A percentile compares a stretch with the other conserved stretches of the same genome.
phyloP scores from a whole-genome alignment of 2,797 vertebrate genomes.

The Smutsia gigantea region DNA sequence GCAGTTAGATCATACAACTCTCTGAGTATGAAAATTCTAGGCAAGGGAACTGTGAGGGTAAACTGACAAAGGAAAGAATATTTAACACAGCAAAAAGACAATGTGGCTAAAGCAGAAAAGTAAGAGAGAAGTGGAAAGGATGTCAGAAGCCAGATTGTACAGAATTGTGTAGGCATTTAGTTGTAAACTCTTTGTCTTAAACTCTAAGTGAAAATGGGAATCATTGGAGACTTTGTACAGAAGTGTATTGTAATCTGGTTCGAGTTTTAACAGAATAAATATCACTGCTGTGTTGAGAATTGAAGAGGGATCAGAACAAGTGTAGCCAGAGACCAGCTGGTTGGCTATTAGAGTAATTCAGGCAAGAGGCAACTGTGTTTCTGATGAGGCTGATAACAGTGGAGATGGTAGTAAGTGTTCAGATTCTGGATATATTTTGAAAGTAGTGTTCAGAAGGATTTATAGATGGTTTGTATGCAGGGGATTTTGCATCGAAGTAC shows the following conservation, averaged over 20 bases:
- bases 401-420: neutral
- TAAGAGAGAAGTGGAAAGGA: neutral
- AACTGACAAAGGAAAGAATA: neutral
- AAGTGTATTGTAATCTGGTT: neutral
- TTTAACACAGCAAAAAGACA: neutral
- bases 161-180: neutral
- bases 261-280: neutral
- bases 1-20: neutral
- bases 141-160: neutral
- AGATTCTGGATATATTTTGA: neutral
- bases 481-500: neutral
- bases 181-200: neutral
- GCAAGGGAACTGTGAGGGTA: neutral
- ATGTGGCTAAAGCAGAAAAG: neutral
- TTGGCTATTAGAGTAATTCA: neutral
- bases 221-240: neutral
- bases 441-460: neutral
- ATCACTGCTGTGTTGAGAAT: neutral
- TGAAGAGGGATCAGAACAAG: neutral
- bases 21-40: neutral
- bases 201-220: neutral
- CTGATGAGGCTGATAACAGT: accelerated
- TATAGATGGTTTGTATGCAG: neutral
- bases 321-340: neutral
- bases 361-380: neutral